Conservation (phyloP, 2,888 invertebrate species). For the Sinopyrophorus schimmeli region DNA sequence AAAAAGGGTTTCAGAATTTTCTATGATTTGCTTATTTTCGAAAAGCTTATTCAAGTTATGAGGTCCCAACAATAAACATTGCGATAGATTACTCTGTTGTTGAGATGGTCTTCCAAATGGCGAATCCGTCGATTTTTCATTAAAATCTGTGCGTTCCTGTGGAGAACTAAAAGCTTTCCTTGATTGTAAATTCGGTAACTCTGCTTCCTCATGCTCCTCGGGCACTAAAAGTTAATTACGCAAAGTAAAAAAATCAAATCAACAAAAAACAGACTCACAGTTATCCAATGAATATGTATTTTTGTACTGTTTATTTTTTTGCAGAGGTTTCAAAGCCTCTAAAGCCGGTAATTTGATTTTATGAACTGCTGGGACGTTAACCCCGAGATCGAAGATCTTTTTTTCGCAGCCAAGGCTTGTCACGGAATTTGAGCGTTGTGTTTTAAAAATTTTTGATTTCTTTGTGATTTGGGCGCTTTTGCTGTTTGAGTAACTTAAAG, state of each 20-base stretch:
- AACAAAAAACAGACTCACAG: slow-evolving; percentile 43
- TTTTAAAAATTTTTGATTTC: slow-evolving; percentile 38
- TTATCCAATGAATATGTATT: slow-evolving; percentile 53
- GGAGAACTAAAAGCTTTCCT: slow-evolving; percentile 55
- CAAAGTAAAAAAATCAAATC: slow-evolving; percentile 2
- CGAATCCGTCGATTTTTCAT: slow-evolving; percentile 38
- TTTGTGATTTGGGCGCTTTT: slow-evolving; percentile 44
- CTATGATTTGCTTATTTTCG: slow-evolving; percentile 53
- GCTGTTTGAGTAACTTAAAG: slow-evolving; percentile 38
- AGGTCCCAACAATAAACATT: slow-evolving; percentile 52
- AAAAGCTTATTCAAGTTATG: slow-evolving; percentile 55
- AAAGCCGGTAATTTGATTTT: slow-evolving; percentile 62
- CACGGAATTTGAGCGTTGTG: slow-evolving; percentile 46
- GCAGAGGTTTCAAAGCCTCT: slow-evolving; percentile 56
- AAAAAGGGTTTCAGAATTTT: slow-evolving; percentile 53
- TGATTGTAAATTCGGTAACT: slow-evolving; percentile 19
- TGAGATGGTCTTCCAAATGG: slow-evolving; percentile 49
- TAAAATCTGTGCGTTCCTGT: slow-evolving; percentile 52
- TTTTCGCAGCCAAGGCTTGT: slow-evolving; percentile 50
- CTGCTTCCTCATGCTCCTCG: slow-evolving; percentile 54
- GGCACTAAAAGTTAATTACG: slow-evolving; percentile 49
- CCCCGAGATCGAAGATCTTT: slow-evolving; percentile 51
- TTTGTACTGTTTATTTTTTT: slow-evolving; percentile 54
- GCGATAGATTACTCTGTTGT: slow-evolving; percentile 47
- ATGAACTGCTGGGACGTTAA: slow-evolving; percentile 46